Evolutionary conservation across 2,113 vertebrate species (phyloP).

Genomic region (Bagarius yarrelli): DNA sequence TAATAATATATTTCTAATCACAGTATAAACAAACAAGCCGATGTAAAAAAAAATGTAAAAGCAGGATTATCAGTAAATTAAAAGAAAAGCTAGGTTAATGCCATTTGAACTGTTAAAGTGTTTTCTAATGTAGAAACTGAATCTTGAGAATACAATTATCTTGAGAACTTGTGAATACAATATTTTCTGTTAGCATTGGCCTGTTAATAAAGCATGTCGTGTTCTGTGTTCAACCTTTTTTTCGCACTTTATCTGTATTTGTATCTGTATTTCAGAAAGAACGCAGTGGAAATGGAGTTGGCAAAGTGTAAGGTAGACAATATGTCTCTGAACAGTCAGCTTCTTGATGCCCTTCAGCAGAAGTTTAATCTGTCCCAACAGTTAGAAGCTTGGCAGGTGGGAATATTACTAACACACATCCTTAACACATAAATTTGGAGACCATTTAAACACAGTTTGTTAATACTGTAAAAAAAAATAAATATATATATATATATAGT

Average conservation of each 20-base stretch:
- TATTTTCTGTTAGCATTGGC: not conserved
- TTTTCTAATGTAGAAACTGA: too few species aligned
- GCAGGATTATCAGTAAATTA: too few species aligned
- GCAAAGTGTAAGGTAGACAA: slow-evolving; percentile 96
- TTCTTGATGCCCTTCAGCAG: slow-evolving; percentile 97
- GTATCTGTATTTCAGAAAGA: slow-evolving; percentile 83
- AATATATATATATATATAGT: too few species aligned
- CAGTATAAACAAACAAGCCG: too few species aligned
- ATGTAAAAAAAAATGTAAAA: too few species aligned
- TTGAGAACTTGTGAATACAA: not conserved
- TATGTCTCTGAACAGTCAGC: slow-evolving; percentile 95
- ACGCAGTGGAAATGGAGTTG: slow-evolving; percentile 91
- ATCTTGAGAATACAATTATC: too few species aligned
- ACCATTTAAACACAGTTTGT: not conserved
- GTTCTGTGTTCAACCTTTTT: not conserved
- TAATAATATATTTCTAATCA: too few species aligned
- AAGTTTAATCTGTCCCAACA: slow-evolving; percentile 97
- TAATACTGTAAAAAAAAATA: too few species aligned
- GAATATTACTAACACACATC: not conserved
- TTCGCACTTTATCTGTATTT: not conserved
- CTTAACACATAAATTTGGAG: not conserved
- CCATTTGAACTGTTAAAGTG: too few species aligned
- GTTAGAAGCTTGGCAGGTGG: slow-evolving; percentile 99
- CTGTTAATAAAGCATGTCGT: not conserved
- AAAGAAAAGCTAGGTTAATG: too few species aligned